Evolutionary conservation across 2,113 vertebrate species (phyloP).

Genomic region (Melozone crissalis): DNA sequence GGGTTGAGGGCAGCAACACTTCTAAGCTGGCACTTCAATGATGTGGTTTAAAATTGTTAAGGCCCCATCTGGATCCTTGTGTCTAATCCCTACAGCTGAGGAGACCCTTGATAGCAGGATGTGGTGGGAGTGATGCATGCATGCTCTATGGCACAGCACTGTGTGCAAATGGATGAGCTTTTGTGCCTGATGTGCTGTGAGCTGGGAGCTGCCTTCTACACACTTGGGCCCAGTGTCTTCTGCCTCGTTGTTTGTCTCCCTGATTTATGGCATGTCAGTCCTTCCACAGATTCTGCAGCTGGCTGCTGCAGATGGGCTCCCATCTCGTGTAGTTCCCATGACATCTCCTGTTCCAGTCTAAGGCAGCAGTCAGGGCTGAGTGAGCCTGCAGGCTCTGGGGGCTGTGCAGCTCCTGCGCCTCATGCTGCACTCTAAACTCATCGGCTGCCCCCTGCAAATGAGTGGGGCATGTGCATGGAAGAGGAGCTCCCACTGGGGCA

Average conservation of each 20-base stretch:
- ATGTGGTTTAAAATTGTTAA: background rate
- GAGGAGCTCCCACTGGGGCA: background rate
- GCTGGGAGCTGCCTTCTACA: slow-evolving; percentile 22
- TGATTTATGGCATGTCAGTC: slow-evolving; percentile 20
- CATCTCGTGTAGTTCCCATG: background rate
- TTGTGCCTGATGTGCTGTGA: background rate
- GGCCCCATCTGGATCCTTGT: accelerated
- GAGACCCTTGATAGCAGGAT: background rate
- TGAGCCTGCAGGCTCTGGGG: background rate
- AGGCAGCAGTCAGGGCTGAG: background rate
- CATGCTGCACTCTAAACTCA: background rate
- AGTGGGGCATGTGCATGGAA: background rate
- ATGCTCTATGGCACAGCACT: background rate
- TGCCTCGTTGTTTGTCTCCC: background rate
- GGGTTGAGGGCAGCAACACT: background rate
- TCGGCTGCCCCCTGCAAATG: background rate
- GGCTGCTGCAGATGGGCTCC: slow-evolving; percentile 36
- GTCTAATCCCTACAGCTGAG: background rate
- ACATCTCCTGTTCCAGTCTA: background rate
- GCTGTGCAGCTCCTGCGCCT: background rate
- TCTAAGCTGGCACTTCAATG: background rate
- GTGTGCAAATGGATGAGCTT: slow-evolving; percentile 1
- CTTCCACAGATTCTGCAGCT: background rate
- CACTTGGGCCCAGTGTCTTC: background rate
- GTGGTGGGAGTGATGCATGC: background rate